phyloP scores from a whole-genome alignment of 2,113 vertebrate species.

The Paradisaea rubra region DNA sequence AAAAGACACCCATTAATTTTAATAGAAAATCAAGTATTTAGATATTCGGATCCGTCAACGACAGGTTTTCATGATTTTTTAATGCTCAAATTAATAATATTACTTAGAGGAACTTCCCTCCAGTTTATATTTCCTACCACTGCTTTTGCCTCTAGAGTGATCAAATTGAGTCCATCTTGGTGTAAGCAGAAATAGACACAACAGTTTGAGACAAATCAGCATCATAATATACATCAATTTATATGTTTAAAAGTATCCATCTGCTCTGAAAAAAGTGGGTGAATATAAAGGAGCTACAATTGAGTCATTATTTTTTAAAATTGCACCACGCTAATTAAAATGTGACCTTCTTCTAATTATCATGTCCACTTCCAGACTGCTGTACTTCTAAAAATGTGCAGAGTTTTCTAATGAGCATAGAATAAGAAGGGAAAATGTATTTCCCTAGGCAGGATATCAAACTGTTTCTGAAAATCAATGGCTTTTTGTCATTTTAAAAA shows the following conservation, averaged over 20 bases:
- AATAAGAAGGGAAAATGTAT: constrained; percentile 45
- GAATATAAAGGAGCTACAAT: constrained; percentile 51
- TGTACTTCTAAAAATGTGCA: constrained; percentile 47
- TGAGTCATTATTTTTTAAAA: constrained; percentile 65
- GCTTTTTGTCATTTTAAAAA: constrained; percentile 12
- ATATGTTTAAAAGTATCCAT: constrained; percentile 52
- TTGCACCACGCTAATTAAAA: constrained; percentile 71
- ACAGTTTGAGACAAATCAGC: not conserved
- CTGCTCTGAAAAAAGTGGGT: constrained; percentile 46
- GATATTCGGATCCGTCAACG: not conserved
- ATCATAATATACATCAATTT: constrained; percentile 17
- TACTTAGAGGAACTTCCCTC: constrained; percentile 22
- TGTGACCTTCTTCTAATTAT: constrained; percentile 67
- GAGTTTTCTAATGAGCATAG: constrained; percentile 65
- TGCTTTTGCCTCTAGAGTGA: not conserved
- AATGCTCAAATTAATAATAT: constrained; percentile 20
- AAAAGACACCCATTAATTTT: constrained; percentile 52
- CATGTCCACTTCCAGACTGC: constrained; percentile 61
- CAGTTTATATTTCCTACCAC: not conserved
- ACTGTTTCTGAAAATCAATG: constrained; percentile 49
- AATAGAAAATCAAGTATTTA: constrained; percentile 45
- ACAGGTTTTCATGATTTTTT: constrained; percentile 29
- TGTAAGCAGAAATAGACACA: not conserved
- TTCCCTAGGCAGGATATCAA: constrained; percentile 54
- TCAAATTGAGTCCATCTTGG: not conserved